Evolutionary conservation across 2,888 invertebrate species (phyloP).

Genomic region (Tortricodes alternella): DNA sequence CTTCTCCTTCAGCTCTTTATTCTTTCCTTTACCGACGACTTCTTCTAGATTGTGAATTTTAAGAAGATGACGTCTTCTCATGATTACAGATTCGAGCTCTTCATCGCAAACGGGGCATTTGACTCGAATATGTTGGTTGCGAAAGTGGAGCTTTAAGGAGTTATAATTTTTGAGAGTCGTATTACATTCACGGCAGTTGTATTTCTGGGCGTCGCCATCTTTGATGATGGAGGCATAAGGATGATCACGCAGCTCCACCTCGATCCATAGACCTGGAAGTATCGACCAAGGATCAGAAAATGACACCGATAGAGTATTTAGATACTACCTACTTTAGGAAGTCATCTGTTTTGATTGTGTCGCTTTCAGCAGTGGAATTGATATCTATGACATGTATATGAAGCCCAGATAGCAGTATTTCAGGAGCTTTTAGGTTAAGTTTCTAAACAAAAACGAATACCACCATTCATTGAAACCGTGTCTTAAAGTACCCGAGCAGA

Average conservation of each 20-base stretch:
- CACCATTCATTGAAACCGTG: no score
- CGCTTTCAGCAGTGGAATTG: no score
- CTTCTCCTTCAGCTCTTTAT: neutral
- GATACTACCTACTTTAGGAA: no score
- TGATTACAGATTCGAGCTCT: neutral
- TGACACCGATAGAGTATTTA: neutral
- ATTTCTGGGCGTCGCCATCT: neutral
- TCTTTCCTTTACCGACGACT: neutral
- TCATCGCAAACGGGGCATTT: conserved; percentile 20
- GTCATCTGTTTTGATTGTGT: no score
- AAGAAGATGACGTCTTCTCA: conserved; percentile 2
- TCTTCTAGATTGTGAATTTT: conserved; percentile 3
- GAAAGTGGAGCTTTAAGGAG: neutral
- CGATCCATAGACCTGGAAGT: conserved; percentile 2
- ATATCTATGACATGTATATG: no score
- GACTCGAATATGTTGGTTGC: neutral
- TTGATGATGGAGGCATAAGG: neutral
- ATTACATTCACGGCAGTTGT: conserved; percentile 5
- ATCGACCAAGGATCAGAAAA: neutral
- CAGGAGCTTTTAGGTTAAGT: no score
- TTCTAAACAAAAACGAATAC: no score
- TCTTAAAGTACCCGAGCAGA: no score
- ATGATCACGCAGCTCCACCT: neutral
- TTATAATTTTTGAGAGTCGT: neutral
- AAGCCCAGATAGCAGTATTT: no score